phyloP scores from a whole-genome alignment of 2,797 vertebrate genomes.

The Enteromius fasciolatus region DNA sequence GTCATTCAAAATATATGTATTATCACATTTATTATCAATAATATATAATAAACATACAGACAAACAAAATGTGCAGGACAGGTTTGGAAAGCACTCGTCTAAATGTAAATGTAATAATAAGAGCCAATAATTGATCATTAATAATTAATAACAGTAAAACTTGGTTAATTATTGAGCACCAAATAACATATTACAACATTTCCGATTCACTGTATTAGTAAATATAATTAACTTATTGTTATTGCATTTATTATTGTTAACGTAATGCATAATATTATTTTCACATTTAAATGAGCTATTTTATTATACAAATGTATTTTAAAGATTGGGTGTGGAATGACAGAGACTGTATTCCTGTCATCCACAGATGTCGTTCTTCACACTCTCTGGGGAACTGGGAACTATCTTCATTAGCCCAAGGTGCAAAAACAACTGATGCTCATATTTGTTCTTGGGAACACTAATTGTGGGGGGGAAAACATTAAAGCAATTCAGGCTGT shows the following conservation, averaged over 20 bases:
- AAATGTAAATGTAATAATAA: too few relatives aligned
- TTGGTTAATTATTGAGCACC: too few relatives aligned
- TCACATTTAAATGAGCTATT: background rate
- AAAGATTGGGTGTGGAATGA: too few relatives aligned
- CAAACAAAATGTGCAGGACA: too few relatives aligned
- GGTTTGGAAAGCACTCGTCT: too few relatives aligned
- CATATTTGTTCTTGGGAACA: slow-evolving; percentile 17
- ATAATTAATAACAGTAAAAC: too few relatives aligned
- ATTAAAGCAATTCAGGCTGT: slow-evolving; percentile 5
- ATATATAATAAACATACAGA: background rate
- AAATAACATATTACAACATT: too few relatives aligned
- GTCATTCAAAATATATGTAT: background rate
- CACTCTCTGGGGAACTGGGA: slow-evolving; percentile 13
- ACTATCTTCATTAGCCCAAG: slow-evolving; percentile 1
- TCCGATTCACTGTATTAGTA: background rate
- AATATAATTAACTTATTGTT: background rate
- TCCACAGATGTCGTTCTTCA: slow-evolving; percentile 22
- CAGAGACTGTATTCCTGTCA: background rate
- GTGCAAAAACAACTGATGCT: slow-evolving; percentile 35
- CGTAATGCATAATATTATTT: background rate
- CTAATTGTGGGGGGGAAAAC: background rate
- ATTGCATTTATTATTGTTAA: background rate
- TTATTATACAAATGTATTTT: background rate
- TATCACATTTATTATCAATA: background rate
- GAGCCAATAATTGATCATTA: too few relatives aligned